Base-by-base conservation (phyloP, 2,797 vertebrate species). In the Halcyon chelicuti region DNA sequence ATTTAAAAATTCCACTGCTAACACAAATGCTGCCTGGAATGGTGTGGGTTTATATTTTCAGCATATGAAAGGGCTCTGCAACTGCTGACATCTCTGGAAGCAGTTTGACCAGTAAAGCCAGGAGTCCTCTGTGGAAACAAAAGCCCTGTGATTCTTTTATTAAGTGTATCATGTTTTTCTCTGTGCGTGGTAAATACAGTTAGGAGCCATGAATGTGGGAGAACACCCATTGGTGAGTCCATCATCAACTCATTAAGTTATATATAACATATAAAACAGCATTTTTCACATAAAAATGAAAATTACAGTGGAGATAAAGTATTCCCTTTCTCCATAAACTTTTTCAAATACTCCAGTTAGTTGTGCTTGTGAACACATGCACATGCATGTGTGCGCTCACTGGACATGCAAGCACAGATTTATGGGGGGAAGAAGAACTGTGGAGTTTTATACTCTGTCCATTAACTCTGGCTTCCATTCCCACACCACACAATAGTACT, bases 1-100 rank as follows among this genome's bases (percentile, higher is more conserved):
- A 90, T 96, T 93, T 94, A 71, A 96, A 94, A 97, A 91, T 95
- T 94, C 96, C 94, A 94, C 21, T 94, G 79, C 90, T 94, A 90
- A 90, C 88, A 95, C 82, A 95, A 95, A 91, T 26, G 79, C 79
- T 94, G 85, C 82, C 76, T 93, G 82, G 68, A 95, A 94, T 94
- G 44, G 79, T 90, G 76, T 76, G 93, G 79, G 79, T 94, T 96
- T 60, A 49, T 90, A 90, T 86, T 94, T 90, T 94, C 92, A 92
- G 39, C 79, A 44, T 93, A 95, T 92, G 90, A 90, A 95, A 94
- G 52, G 60, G 25, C 52, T 94, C 83, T 91, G 51, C 70, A 92
- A 73, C 47, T 88, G 79, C 83, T 95, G 87, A 95, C 73, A 75
- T 91, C 85, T 86, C 87, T 94, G 90, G 85, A 94, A 94, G 47